phyloP scores from a whole-genome alignment of 2,113 vertebrate species.

The Neolamprologus caudopunctatus region DNA sequence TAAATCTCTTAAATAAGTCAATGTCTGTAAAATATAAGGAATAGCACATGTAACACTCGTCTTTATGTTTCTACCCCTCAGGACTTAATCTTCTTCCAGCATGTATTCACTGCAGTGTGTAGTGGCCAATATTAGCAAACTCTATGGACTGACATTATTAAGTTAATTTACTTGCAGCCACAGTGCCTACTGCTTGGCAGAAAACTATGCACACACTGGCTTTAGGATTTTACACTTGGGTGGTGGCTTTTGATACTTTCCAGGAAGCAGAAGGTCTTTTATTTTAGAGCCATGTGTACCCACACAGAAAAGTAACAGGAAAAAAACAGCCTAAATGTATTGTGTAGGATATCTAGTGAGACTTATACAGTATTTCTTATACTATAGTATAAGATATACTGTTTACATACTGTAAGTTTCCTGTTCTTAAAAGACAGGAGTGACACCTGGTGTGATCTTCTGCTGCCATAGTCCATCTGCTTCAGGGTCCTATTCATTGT shows the following conservation, averaged over 20 bases:
- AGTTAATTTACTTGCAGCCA: background rate
- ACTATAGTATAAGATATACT: background rate
- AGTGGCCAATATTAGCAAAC: background rate
- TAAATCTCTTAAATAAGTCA: background rate
- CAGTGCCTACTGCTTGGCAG: background rate
- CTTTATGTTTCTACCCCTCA: background rate
- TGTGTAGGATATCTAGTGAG: background rate
- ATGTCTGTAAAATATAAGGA: background rate
- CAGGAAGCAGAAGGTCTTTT: background rate
- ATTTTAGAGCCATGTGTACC: background rate
- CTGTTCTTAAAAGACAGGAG: background rate
- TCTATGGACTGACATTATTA: background rate
- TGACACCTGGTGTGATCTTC: background rate
- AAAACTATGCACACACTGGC: background rate
- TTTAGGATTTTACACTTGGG: background rate
- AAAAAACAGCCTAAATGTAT: background rate
- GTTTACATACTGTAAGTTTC: background rate
- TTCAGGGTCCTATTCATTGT: background rate
- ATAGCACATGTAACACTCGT: background rate
- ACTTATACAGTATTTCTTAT: background rate
- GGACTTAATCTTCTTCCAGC: background rate
- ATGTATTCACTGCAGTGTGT: background rate
- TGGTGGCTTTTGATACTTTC: background rate
- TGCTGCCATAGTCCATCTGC: background rate
- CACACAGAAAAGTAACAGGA: background rate